A percentile compares a stretch with the other conserved stretches of the same genome.
These are phyloP conservation scores for Poecilia velifera DNA, from an alignment of 2,797 vertebrate genomes.

Conservation along the genomic window DNA sequence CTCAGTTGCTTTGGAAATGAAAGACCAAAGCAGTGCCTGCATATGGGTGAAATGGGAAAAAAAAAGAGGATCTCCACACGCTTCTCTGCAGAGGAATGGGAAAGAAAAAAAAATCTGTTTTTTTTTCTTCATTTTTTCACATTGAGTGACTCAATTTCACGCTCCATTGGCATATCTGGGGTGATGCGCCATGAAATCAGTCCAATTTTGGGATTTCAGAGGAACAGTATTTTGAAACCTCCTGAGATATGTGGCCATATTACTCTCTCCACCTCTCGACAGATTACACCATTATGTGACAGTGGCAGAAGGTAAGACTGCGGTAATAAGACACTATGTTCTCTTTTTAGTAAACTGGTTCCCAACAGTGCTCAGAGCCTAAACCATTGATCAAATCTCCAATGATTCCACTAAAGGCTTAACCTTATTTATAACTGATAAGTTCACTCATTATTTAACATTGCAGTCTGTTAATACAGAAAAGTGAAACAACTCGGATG, in stretches of 20 bases:
- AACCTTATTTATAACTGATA: conserved; percentile 33
- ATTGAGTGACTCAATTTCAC: conserved; percentile 87
- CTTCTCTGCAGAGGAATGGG: conserved; percentile 60
- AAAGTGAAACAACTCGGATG: neutral
- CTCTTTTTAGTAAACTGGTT: conserved; percentile 58
- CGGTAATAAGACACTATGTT: conserved; percentile 55
- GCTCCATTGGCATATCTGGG: conserved; percentile 84
- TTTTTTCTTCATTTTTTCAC: conserved; percentile 73
- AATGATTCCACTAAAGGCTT: conserved; percentile 45
- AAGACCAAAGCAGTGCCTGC: conserved; percentile 58
- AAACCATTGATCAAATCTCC: conserved; percentile 49
- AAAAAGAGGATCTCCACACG: conserved; percentile 34
- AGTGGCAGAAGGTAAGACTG: conserved; percentile 73
- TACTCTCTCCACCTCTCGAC: conserved; percentile 77
- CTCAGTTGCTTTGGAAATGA: conserved; percentile 65
- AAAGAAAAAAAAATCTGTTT: conserved; percentile 55
- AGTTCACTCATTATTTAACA: conserved; percentile 20
- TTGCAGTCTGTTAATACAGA: conserved; percentile 16
- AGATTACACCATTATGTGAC: conserved; percentile 79
- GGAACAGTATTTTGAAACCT: conserved; percentile 85
- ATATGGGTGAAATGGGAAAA: conserved; percentile 29
- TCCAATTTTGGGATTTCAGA: conserved; percentile 85
- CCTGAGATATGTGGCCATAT: conserved; percentile 83
- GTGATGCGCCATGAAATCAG: conserved; percentile 85
- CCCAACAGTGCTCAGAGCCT: conserved; percentile 49